Percentiles rank a stretch among this genome's conserved stretches.
Evolutionary conservation across 2,797 vertebrate species (phyloP).

Genomic region (Peromyscus attwateri): DNA sequence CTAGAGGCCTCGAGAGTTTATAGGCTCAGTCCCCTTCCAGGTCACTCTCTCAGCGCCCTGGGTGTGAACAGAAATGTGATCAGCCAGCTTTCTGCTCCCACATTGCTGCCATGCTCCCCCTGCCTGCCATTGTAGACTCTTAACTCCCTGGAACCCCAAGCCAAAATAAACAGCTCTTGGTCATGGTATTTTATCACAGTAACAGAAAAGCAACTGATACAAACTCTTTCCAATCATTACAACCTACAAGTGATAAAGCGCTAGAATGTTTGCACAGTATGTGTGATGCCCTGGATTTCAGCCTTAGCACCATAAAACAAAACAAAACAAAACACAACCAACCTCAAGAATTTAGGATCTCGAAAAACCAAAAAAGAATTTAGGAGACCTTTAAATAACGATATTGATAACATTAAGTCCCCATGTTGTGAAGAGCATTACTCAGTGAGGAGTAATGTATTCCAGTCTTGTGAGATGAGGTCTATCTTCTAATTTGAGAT

Average conservation of each 20-base stretch:
- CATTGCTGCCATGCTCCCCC: background rate
- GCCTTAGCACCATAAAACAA: background rate
- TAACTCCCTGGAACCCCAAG: background rate
- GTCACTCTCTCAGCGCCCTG: background rate
- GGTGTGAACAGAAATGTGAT: background rate
- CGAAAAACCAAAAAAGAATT: background rate
- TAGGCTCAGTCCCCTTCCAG: background rate
- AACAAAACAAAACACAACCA: background rate
- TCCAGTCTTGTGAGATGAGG: background rate
- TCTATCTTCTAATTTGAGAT: constrained; percentile 33
- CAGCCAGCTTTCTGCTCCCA: background rate
- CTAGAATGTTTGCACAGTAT: background rate
- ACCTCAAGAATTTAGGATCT: background rate
- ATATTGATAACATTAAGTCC: background rate
- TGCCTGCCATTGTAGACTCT: background rate
- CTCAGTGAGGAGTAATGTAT: background rate
- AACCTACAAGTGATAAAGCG: background rate
- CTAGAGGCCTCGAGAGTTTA: background rate
- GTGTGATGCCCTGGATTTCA: background rate
- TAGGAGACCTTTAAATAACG: background rate
- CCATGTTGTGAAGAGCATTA: background rate
- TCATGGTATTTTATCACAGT: background rate
- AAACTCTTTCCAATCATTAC: background rate
- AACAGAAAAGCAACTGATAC: background rate
- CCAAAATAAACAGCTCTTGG: background rate